These are phyloP conservation scores for Lepidotrigona ventralis DNA, from an alignment of 1,140 invertebrate genomes.

Conservation along the genomic window DNA sequence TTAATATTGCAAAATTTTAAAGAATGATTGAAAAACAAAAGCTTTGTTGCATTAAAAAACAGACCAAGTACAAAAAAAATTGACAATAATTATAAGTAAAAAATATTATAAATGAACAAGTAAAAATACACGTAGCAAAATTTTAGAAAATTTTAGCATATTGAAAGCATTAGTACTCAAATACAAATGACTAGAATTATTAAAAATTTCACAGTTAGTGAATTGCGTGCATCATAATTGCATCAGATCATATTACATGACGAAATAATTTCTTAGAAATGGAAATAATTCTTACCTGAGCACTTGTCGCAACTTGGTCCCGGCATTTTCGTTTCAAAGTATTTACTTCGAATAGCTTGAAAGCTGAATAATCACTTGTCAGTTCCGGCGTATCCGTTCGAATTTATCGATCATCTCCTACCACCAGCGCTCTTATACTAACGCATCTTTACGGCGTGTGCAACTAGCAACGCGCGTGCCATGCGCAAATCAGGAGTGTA, in stretches of 20 bases:
- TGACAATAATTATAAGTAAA: neutral
- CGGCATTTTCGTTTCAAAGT: conserved; percentile 68
- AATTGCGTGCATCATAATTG: neutral
- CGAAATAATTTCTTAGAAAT: neutral
- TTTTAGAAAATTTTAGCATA: neutral
- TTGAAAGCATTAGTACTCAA: neutral
- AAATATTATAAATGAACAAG: neutral
- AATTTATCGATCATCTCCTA: conserved; percentile 77
- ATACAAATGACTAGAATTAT: neutral
- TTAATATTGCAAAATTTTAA: neutral
- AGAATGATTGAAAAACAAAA: neutral
- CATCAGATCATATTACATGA: neutral
- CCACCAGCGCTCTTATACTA: conserved; percentile 53
- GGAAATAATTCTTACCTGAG: conserved; percentile 66
- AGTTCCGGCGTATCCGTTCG: conserved; percentile 58
- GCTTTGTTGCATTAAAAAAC: too few relatives aligned
- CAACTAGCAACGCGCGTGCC: conserved; percentile 66
- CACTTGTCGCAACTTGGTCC: conserved; percentile 74
- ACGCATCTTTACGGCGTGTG: conserved; percentile 67
- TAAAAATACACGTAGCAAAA: neutral
- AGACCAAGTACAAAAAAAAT: neutral
- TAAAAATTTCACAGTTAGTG: neutral
- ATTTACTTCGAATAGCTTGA: conserved; percentile 29
- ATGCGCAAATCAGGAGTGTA: conserved; percentile 70
- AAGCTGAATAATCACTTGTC: conserved; percentile 56